phyloP scores from a whole-genome alignment of 2,797 vertebrate species.

The Anisognathus igniventris region DNA sequence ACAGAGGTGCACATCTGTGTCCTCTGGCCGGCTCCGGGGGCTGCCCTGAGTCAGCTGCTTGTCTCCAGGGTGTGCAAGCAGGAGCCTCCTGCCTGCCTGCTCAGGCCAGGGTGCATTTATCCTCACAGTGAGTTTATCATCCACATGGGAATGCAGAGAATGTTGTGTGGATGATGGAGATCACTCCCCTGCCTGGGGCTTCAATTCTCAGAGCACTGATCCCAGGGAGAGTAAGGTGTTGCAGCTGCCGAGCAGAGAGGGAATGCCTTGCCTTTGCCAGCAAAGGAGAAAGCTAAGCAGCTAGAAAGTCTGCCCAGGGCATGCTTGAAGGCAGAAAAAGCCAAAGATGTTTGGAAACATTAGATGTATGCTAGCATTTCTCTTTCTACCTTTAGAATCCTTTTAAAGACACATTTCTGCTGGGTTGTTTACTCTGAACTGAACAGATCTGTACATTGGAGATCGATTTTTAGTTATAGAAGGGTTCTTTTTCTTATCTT shows the following conservation, averaged over 20 bases:
- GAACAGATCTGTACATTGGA: background rate
- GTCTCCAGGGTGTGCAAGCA: background rate
- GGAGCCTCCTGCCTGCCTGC: background rate
- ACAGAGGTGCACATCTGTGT: accelerated
- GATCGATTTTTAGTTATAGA: background rate
- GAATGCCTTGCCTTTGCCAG: background rate
- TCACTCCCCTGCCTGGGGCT: background rate
- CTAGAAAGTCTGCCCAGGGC: background rate
- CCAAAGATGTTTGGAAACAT: background rate
- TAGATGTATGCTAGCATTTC: background rate
- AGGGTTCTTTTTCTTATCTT: background rate
- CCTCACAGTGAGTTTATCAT: background rate
- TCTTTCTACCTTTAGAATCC: background rate
- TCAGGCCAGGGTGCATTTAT: background rate
- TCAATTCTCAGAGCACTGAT: accelerated
- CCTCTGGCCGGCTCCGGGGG: accelerated
- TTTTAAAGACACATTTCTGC: background rate
- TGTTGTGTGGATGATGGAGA: background rate
- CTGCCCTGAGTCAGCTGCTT: background rate
- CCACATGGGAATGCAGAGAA: accelerated
- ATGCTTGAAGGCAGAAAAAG: background rate
- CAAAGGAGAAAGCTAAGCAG: background rate
- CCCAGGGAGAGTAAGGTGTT: background rate
- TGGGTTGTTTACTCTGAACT: background rate
- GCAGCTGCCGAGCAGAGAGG: background rate